Conservation (phyloP, 2,888 invertebrate species). For the Clanis bilineata region DNA sequence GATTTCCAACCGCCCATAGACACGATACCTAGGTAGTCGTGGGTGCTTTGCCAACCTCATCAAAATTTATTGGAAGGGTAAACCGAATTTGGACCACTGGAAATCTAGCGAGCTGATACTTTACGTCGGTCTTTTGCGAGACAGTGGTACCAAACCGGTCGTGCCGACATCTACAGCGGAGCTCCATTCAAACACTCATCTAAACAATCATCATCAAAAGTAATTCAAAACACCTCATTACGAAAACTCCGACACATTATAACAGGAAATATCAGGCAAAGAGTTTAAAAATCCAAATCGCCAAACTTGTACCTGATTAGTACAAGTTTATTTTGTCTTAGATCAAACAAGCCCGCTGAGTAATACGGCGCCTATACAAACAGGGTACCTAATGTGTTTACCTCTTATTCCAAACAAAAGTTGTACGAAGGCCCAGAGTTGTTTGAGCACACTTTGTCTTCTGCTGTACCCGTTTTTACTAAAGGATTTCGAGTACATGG, state of each 20-base stretch:
- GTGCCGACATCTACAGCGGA: too few relatives aligned
- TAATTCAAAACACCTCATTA: background rate
- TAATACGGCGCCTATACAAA: conserved; percentile 72
- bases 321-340: conserved; percentile 58
- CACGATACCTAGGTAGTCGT: too few relatives aligned
- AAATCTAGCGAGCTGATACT: too few relatives aligned
- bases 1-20: too few relatives aligned
- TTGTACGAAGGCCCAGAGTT: conserved; percentile 52
- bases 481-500: conserved; percentile 30
- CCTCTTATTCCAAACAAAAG: conserved; percentile 74
- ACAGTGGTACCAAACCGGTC: too few relatives aligned
- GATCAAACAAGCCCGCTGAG: conserved; percentile 68
- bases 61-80: too few relatives aligned
- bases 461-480: conserved; percentile 41
- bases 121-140: too few relatives aligned
- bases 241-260: conserved; percentile 24
- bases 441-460: conserved; percentile 51
- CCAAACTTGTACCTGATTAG: conserved; percentile 66
- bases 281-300: conserved; percentile 57
- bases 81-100: too few relatives aligned
- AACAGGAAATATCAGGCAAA: conserved; percentile 26
- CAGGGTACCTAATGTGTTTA: conserved; percentile 78
- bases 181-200: too few relatives aligned
- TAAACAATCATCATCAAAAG: background rate
- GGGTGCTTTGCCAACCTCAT: too few relatives aligned